Evolutionary conservation across 1,140 invertebrate genomes (phyloP), one percentile per base, ranked within the genome.

Genomic region (Nasonia giraulti): DNA sequence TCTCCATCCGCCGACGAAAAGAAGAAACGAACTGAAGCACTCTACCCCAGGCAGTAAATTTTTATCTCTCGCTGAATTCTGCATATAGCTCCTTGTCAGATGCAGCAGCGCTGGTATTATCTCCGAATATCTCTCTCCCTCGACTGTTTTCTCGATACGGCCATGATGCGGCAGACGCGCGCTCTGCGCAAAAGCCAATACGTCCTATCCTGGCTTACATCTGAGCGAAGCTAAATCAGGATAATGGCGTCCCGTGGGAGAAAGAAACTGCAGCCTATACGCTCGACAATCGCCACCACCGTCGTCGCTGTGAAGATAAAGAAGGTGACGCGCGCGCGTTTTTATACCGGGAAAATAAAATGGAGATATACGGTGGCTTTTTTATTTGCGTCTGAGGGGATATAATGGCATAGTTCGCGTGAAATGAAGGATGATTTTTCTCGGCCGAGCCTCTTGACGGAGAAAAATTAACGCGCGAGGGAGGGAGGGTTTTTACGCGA

Each of bases 181-280:
- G 14, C 50, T 20, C 55, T 6, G n/a, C 69, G 44, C 2, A 50
- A 69, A 27, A 79, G 82, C 62, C 87, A 81, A 84, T 87, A 83
- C 80, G 84, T 80, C 86, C 73, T 62, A 85, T 85, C 83, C 83
- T 27, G 27, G 27, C 27, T 87, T 85, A 83, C 17, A 78, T 80
- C 17, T 17, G 27, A 79, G 85, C 87, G 82, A 80, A 79, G 75
- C 40, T 86, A 91, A 92, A 91, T 92, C 91, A 90, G 91, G 89
- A 91, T 92, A 92, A 92, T 91, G 87, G 91, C 87, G 89, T 88
- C 91, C 91, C 89, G 84, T 86, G 90, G 89, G 91, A 89, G 84
- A 76, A 84, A 33, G 77, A 74, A 69, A 66, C 55, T 12, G 55
- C 73, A 55, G 50, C 74, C 44, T 37, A 27, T 27, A 11, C 44